Conservation (phyloP, 2,888 invertebrate genomes). For the Phytoseiulus persimilis region DNA sequence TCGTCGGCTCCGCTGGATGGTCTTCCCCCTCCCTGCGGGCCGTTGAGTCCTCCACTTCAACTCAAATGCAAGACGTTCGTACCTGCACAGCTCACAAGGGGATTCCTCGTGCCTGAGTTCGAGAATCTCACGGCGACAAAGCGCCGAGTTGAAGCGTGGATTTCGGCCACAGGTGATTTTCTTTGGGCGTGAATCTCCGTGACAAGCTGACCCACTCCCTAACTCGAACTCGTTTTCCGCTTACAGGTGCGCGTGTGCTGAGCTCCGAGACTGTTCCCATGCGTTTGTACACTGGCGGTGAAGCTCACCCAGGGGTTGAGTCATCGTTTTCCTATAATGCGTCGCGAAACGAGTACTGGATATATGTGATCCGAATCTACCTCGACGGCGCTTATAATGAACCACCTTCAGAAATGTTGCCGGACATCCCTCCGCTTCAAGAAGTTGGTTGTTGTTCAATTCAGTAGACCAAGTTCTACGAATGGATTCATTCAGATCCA, state of each 20-base stretch:
- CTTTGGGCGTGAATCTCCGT: neutral
- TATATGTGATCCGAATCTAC: conserved; percentile 43
- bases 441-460: conserved; percentile 18
- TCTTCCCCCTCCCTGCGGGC: conserved; percentile 21
- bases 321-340: conserved; percentile 42
- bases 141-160: conserved; percentile 43
- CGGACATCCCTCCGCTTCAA: conserved; percentile 40
- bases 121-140: conserved; percentile 42
- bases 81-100: conserved; percentile 42
- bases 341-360: conserved; percentile 43
- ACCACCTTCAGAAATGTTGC: conserved; percentile 43
- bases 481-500: neutral
- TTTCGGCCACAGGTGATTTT: conserved; percentile 43
- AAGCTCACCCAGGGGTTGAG: conserved; percentile 41
- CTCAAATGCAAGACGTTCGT: conserved; percentile 43
- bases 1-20: neutral
- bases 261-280: conserved; percentile 43
- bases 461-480: neutral
- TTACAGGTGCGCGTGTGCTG: conserved; percentile 42
- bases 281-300: conserved; percentile 41
- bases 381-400: conserved; percentile 42
- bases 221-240: no score
- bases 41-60: conserved; percentile 32
- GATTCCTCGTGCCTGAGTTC: conserved; percentile 42
- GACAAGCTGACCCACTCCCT: neutral